A percentile compares a stretch with the other conserved stretches of the same genome.
phyloP scores from a whole-genome alignment of 2,888 invertebrate genomes.

The Amblyteles armatorius region DNA sequence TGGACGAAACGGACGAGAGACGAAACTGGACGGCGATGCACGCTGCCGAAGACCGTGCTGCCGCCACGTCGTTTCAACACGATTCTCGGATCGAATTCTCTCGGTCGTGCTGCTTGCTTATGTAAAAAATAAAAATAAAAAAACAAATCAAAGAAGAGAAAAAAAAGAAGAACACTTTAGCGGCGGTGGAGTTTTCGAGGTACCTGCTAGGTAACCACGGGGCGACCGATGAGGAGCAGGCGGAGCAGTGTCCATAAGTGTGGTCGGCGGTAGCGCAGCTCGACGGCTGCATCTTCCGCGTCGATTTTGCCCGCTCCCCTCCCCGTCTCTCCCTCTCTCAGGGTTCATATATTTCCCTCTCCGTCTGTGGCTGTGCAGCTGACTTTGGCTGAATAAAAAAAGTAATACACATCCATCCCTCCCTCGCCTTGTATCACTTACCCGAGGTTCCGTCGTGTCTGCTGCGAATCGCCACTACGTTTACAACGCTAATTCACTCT shows the following conservation, averaged over 20 bases:
- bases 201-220: background rate
- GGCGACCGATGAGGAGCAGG: conserved; percentile 25
- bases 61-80: background rate
- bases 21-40: background rate
- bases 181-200: conserved; percentile 22
- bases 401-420: background rate
- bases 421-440: background rate
- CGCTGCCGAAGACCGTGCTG: conserved; percentile 11
- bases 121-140: background rate
- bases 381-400: conserved; percentile 21
- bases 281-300: conserved; percentile 22
- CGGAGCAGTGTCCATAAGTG: conserved; percentile 34
- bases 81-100: conserved; percentile 26
- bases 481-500: background rate
- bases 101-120: background rate
- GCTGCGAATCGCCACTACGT: background rate
- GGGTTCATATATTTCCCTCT: background rate
- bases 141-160: background rate
- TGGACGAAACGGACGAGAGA: background rate
- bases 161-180: background rate
- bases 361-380: conserved; percentile 24
- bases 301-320: conserved; percentile 27
- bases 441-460: background rate
- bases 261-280: conserved; percentile 36
- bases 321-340: background rate